Percentiles rank a stretch among this genome's conserved stretches.
Evolutionary conservation across 2,888 invertebrate species (phyloP).

Genomic region (Hypsopygia costalis): DNA sequence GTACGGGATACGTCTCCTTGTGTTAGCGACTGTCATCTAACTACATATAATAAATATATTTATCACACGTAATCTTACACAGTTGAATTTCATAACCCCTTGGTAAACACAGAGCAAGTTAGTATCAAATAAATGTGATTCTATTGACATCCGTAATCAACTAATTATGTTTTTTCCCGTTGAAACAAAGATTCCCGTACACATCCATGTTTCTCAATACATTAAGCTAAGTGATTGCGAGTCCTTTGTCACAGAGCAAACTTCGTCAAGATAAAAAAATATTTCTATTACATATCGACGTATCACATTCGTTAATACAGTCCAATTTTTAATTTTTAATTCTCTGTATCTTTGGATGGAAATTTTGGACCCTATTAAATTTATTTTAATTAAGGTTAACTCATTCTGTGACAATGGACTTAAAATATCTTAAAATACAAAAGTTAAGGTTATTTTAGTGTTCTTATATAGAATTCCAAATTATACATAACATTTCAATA

Average conservation of each 20-base stretch:
- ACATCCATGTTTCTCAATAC: conserved; percentile 63
- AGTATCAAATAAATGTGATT: conserved; percentile 30
- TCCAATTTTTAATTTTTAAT: conserved; percentile 56
- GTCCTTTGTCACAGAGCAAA: conserved; percentile 64
- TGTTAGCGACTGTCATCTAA: conserved; percentile 78
- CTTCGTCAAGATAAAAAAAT: conserved; percentile 56
- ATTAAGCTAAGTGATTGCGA: conserved; percentile 44
- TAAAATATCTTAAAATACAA: conserved; percentile 41
- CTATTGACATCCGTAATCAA: conserved; percentile 32
- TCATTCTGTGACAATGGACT: conserved; percentile 65
- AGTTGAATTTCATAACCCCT: conserved; percentile 45
- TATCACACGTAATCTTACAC: conserved; percentile 66
- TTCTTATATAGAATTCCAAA: conserved; percentile 59
- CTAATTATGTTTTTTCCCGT: conserved; percentile 75
- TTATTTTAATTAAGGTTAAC: conserved; percentile 50
- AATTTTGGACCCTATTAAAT: conserved; percentile 74
- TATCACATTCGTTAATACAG: conserved; percentile 64
- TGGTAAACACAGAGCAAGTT: conserved; percentile 28
- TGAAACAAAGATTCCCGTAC: conserved; percentile 79
- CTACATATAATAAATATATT: conserved; percentile 59
- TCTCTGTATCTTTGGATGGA: conserved; percentile 69
- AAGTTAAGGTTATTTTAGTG: conserved; percentile 47
- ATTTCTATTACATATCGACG: conserved; percentile 55
- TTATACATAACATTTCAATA: conserved; percentile 62
- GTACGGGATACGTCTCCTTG: conserved; percentile 74